Evolutionary conservation across 2,797 vertebrate genomes (phyloP).

Genomic region (Gobionotothen gibberifrons): DNA sequence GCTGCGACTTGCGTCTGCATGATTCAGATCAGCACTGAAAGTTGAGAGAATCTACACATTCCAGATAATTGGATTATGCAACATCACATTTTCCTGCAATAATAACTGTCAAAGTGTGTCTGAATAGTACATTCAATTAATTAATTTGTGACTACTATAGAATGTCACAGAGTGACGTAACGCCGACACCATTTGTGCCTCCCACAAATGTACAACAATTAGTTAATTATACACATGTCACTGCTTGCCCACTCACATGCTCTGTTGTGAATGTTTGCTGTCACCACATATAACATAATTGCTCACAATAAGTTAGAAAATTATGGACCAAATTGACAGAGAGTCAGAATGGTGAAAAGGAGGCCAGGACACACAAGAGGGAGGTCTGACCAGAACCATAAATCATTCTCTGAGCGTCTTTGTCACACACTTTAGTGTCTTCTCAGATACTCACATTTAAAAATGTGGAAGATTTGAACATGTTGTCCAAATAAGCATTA

Average conservation of each 20-base stretch:
- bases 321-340: slow-evolving; percentile 39
- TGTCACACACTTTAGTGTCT: background rate
- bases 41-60: background rate
- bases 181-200: slow-evolving; percentile 39
- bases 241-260: slow-evolving; percentile 57
- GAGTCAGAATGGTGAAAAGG: slow-evolving; percentile 43
- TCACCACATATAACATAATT: slow-evolving; percentile 64
- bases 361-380: slow-evolving; percentile 25
- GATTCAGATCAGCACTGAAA: background rate
- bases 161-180: slow-evolving; percentile 38
- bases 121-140: slow-evolving; percentile 35
- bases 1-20: background rate
- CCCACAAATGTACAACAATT: slow-evolving; percentile 61
- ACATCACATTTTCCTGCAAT: slow-evolving; percentile 33
- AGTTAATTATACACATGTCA: slow-evolving; percentile 73
- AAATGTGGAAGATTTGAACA: no score
- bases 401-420: slow-evolving; percentile 3
- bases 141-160: slow-evolving; percentile 45
- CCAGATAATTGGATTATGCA: slow-evolving; percentile 30
- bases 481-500: no score
- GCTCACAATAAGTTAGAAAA: slow-evolving; percentile 55
- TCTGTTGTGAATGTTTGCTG: slow-evolving; percentile 62
- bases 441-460: no score
- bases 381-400: slow-evolving; percentile 20
- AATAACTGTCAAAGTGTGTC: slow-evolving; percentile 34